Conservation (phyloP, 2,888 invertebrate genomes). For the Dicyrtomina minuta region DNA sequence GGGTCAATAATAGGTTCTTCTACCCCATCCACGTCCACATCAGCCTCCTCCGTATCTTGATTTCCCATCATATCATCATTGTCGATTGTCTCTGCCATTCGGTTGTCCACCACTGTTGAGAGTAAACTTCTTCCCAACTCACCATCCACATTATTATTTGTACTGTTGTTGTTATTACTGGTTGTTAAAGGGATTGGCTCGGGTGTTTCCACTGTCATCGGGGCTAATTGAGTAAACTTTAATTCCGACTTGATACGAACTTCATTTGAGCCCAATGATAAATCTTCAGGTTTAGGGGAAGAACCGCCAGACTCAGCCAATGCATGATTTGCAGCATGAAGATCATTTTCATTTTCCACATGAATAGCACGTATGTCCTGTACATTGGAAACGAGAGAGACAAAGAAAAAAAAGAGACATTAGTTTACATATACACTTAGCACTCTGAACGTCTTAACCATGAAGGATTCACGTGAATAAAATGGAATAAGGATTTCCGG, state of each 20-base stretch:
- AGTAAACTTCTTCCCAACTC: conserved; percentile 17
- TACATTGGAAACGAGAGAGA: too few species aligned
- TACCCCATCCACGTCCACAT: conserved; percentile 39
- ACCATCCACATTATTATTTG: conserved; percentile 25
- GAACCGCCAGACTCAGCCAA: conserved; percentile 36
- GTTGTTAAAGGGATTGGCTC: conserved; percentile 40
- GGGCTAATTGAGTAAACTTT: conserved; percentile 32
- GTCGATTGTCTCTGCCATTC: conserved; percentile 38
- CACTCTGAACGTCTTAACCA: background rate
- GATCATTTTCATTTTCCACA: conserved; percentile 38
- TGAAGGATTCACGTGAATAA: background rate
- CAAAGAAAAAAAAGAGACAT: conserved; percentile 4
- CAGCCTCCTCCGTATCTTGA: conserved; percentile 31
- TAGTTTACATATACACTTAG: background rate
- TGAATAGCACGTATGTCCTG: conserved; percentile 34
- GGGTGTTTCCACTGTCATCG: conserved; percentile 29
- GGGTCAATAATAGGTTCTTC: conserved; percentile 35
- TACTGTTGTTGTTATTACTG: conserved; percentile 29
- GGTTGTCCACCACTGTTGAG: conserved; percentile 26
- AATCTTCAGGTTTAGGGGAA: conserved; percentile 51
- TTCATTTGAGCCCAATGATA: conserved; percentile 43
- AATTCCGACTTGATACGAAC: conserved; percentile 47
- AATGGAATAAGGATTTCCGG: background rate
- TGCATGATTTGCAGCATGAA: conserved; percentile 26
- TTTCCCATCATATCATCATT: conserved; percentile 23